Evolutionary conservation across 1,140 invertebrate species (phyloP).

Genomic region (Hyles euphorbiae): DNA sequence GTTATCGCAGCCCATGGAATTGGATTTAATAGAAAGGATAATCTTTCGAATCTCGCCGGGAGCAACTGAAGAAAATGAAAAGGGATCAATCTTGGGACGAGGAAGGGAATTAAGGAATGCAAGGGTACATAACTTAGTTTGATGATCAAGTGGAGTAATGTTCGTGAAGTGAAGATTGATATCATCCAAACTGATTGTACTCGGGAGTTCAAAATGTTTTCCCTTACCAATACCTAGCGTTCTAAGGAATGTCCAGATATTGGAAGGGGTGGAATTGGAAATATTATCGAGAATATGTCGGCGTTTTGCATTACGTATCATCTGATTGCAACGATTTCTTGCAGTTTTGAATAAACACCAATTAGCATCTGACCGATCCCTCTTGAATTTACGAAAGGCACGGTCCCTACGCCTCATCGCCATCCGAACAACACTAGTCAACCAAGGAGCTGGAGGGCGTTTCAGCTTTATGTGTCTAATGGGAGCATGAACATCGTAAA

Average conservation of each 20-base stretch:
- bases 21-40: slow-evolving; percentile 8
- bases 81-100: background rate
- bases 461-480: background rate
- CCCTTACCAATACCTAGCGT: slow-evolving; percentile 9
- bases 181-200: background rate
- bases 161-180: background rate
- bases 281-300: background rate
- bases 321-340: background rate
- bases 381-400: no score
- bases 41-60: background rate
- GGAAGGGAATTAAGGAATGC: background rate
- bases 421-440: background rate
- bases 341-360: background rate
- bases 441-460: slow-evolving; percentile 7
- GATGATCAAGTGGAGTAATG: background rate
- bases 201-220: slow-evolving; percentile 5
- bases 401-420: no score
- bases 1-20: slow-evolving; percentile 5
- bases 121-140: background rate
- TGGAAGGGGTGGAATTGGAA: background rate
- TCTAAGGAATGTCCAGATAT: slow-evolving; percentile 7
- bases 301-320: background rate
- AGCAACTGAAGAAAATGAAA: slow-evolving; percentile 1
- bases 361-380: no score
- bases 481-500: slow-evolving; percentile 7